Evolutionary conservation across 2,113 vertebrate genomes (phyloP).

Genomic region (Neopipo cinnamomea): DNA sequence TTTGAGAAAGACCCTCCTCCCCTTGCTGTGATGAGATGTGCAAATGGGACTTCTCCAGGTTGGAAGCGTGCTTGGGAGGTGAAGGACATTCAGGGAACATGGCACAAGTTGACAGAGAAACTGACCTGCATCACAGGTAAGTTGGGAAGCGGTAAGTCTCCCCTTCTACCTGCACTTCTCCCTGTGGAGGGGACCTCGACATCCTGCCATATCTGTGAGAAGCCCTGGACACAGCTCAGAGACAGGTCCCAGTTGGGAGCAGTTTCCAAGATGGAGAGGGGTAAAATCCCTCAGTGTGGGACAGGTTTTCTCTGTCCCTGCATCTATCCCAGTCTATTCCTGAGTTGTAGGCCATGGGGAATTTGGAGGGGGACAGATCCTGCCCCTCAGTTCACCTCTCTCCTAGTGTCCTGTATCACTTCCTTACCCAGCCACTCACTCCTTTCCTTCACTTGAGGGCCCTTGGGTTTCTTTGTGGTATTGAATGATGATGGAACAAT

Average conservation of each 20-base stretch:
- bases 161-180: background rate
- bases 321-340: background rate
- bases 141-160: background rate
- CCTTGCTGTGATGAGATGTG: background rate
- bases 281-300: background rate
- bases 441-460: background rate
- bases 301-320: background rate
- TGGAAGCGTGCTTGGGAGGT: background rate
- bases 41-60: accelerated
- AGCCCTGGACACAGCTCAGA: background rate
- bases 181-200: accelerated
- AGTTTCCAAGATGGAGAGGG: background rate
- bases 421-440: background rate
- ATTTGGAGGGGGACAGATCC: background rate
- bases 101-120: accelerated
- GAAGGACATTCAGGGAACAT: accelerated
- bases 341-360: background rate
- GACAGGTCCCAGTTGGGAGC: accelerated
- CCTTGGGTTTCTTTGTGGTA: background rate
- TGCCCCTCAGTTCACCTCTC: background rate
- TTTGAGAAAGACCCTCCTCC: accelerated
- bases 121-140: background rate
- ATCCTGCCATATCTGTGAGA: accelerated
- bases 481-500: background rate
- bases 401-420: background rate